Conservation (phyloP, 2,113 vertebrate genomes). For the Callorhinus ursinus region DNA sequence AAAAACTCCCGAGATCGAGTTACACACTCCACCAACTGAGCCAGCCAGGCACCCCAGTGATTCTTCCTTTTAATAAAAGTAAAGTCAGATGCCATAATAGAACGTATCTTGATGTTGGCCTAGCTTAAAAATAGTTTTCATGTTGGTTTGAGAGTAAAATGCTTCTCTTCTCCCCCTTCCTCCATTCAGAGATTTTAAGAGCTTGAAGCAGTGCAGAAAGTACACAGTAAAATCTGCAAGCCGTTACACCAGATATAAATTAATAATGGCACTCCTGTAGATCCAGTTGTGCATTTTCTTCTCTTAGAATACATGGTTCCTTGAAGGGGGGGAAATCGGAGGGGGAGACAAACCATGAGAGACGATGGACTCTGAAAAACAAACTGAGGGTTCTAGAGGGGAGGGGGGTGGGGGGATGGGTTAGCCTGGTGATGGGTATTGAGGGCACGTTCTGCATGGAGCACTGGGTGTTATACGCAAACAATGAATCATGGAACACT, state of each 20-base stretch:
- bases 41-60: neutral
- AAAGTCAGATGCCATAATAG: neutral
- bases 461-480: too few relatives aligned
- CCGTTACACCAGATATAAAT: neutral
- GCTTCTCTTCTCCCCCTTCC: neutral
- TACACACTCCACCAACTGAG: neutral
- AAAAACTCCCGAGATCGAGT: neutral
- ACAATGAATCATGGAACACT: too few relatives aligned
- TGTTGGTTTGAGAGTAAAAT: neutral
- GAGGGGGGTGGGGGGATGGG: too few relatives aligned
- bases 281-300: neutral
- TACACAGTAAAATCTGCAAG: neutral
- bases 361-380: too few relatives aligned
- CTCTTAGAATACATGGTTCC: neutral
- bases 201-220: neutral
- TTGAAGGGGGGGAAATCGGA: too few relatives aligned
- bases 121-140: neutral
- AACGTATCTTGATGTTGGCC: neutral
- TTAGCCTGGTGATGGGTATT: too few relatives aligned
- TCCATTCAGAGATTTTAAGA: neutral
- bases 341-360: too few relatives aligned
- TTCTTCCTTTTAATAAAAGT: neutral
- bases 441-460: too few relatives aligned
- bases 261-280: neutral
- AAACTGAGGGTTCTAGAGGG: too few relatives aligned